Evolutionary conservation across 30 jellyfish, hydroid and myxozoan species (phyloP).

Genomic region (Nemopilema nomurai): DNA sequence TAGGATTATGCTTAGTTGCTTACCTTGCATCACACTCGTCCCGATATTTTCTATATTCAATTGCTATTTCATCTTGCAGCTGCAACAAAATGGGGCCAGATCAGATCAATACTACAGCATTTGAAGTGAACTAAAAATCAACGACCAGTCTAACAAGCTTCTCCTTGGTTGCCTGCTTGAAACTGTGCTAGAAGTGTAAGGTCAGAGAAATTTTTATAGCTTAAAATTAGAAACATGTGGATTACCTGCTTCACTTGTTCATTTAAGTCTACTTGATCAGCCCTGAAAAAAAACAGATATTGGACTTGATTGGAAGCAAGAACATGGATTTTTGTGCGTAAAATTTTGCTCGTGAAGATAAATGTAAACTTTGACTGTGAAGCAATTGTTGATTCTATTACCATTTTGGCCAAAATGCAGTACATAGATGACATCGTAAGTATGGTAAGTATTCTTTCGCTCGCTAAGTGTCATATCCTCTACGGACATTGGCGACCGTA

Average conservation of each 20-base stretch:
- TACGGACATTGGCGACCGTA: no score
- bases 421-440: no score
- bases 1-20: background rate
- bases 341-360: no score
- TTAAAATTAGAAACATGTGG: background rate
- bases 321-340: no score
- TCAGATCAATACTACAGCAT: background rate
- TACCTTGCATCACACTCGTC: slow-evolving; percentile 98
- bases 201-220: background rate
- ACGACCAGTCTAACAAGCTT: background rate
- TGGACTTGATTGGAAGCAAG: no score
- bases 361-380: no score
- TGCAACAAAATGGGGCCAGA: slow-evolving; percentile 3
- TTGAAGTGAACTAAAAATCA: background rate
- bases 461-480: no score
- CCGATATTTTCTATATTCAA: slow-evolving; percentile 81
- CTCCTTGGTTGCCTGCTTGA: no score
- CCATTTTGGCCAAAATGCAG: no score
- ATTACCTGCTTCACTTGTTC: slow-evolving; percentile 52
- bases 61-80: slow-evolving; percentile 90
- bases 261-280: slow-evolving; percentile 16
- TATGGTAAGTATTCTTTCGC: no score
- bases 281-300: slow-evolving; percentile 6
- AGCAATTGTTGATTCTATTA: no score
- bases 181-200: no score